Conservation (phyloP, 2,888 invertebrate species). For the Parnassius smintheus region DNA sequence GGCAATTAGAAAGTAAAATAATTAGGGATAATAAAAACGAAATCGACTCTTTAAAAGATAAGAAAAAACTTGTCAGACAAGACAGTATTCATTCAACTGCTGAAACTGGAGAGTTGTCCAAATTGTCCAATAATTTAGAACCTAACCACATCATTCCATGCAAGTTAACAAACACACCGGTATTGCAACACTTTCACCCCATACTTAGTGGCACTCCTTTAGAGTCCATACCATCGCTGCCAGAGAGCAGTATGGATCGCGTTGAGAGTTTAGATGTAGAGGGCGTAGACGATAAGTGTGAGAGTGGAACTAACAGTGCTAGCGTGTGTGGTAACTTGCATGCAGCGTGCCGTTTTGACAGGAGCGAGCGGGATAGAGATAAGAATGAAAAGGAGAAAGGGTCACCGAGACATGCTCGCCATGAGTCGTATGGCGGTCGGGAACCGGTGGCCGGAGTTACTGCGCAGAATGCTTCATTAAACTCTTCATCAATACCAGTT, state of each 20-base stretch:
- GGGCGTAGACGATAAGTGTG: slow-evolving; percentile 37
- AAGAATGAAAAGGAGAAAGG: slow-evolving; percentile 57
- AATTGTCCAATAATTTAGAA: slow-evolving; percentile 60
- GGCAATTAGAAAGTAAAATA: slow-evolving; percentile 16
- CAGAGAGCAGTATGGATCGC: slow-evolving; percentile 60
- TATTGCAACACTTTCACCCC: slow-evolving; percentile 64
- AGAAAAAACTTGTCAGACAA: slow-evolving; percentile 56
- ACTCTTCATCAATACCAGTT: slow-evolving; percentile 72
- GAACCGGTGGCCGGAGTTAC: slow-evolving; percentile 58
- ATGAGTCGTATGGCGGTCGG: slow-evolving; percentile 78
- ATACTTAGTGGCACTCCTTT: slow-evolving; percentile 59
- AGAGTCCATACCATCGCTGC: slow-evolving; percentile 72
- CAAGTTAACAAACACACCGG: slow-evolving; percentile 52
- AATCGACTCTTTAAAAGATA: slow-evolving; percentile 27
- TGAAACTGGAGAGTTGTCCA: slow-evolving; percentile 43
- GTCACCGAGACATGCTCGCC: slow-evolving; percentile 75
- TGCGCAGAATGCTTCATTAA: slow-evolving; percentile 58
- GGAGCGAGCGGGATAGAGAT: slow-evolving; percentile 61
- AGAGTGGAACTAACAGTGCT: slow-evolving; percentile 63
- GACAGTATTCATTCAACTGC: slow-evolving; percentile 60
- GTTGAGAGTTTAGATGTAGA: slow-evolving; percentile 60
- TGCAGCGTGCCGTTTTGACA: slow-evolving; percentile 77
- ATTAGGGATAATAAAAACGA: slow-evolving; percentile 24
- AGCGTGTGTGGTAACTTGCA: slow-evolving; percentile 80
- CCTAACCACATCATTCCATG: slow-evolving; percentile 47